A percentile compares a stretch with the other conserved stretches of the same genome.
Conservation (phyloP, 2,888 invertebrate genomes). For the Coronaproctus castanopsis region DNA sequence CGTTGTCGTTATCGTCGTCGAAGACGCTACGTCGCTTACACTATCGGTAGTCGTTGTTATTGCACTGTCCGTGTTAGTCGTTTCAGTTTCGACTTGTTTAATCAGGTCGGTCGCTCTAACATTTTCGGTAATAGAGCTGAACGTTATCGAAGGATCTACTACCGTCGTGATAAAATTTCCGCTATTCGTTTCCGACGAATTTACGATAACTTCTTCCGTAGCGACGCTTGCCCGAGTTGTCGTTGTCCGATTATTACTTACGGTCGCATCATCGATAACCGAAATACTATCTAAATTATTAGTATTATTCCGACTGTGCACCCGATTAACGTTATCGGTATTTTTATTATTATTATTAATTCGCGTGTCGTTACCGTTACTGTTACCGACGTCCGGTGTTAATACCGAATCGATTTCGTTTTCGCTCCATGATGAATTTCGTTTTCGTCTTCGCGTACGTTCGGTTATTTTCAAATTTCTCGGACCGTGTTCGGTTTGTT, state of each 20-base stretch:
- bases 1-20: background rate
- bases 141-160: background rate
- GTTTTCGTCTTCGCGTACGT: background rate
- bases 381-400: background rate
- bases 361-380: background rate
- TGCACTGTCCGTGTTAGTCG: background rate
- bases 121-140: background rate
- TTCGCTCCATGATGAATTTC: conserved; percentile 9
- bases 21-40: background rate
- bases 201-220: background rate
- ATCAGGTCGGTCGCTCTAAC: background rate
- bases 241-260: background rate
- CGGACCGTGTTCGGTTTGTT: conserved; percentile 27
- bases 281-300: background rate
- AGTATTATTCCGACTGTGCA: background rate
- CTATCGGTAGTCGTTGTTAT: background rate
- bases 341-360: background rate
- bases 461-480: conserved; percentile 23
- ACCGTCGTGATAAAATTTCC: background rate
- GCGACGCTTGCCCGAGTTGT: too few species aligned
- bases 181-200: background rate
- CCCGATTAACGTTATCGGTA: background rate
- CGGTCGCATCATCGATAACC: background rate
- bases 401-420: conserved; percentile 18
- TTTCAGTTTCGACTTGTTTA: background rate